Percentiles rank a stretch among this genome's conserved stretches.
These are phyloP conservation scores for Pristiophorus japonicus DNA, from an alignment of 2,113 vertebrate species.

Conservation along the genomic window DNA sequence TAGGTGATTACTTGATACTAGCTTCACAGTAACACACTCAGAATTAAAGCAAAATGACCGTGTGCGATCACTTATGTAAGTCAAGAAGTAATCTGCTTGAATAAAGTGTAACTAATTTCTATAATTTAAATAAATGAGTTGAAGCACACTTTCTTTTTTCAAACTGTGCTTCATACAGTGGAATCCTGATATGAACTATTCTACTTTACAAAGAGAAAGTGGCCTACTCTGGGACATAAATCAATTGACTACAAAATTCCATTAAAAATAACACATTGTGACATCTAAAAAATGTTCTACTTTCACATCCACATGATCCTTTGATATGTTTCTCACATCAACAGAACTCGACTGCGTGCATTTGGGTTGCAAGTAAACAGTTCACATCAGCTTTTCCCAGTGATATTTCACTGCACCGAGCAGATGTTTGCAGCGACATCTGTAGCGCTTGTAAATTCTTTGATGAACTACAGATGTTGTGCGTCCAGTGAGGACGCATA, in stretches of 20 bases:
- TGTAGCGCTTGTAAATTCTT: slow-evolving; percentile 22
- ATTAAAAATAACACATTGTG: slow-evolving; percentile 24
- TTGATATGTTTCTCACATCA: slow-evolving; percentile 30
- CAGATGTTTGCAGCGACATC: slow-evolving; percentile 32
- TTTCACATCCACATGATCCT: slow-evolving; percentile 11
- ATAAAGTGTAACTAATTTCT: background rate
- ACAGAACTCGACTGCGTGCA: background rate
- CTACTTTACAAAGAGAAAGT: background rate
- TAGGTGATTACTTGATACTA: background rate
- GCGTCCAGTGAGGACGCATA: slow-evolving; percentile 5
- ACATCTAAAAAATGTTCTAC: background rate
- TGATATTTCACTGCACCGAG: slow-evolving; percentile 3
- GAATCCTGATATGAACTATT: background rate
- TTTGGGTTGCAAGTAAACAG: slow-evolving; percentile 22
- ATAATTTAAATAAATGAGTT: background rate
- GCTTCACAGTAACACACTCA: background rate
- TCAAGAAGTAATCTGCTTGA: background rate
- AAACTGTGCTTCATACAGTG: background rate
- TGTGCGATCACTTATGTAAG: background rate
- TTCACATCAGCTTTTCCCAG: slow-evolving; percentile 6
- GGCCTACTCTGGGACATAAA: background rate
- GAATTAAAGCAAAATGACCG: background rate
- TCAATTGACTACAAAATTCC: slow-evolving; percentile 4
- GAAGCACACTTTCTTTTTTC: background rate
- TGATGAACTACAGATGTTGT: slow-evolving; percentile 32